phyloP scores from a whole-genome alignment of 1,140 invertebrate species.

The Drosophila rhopaloa region DNA sequence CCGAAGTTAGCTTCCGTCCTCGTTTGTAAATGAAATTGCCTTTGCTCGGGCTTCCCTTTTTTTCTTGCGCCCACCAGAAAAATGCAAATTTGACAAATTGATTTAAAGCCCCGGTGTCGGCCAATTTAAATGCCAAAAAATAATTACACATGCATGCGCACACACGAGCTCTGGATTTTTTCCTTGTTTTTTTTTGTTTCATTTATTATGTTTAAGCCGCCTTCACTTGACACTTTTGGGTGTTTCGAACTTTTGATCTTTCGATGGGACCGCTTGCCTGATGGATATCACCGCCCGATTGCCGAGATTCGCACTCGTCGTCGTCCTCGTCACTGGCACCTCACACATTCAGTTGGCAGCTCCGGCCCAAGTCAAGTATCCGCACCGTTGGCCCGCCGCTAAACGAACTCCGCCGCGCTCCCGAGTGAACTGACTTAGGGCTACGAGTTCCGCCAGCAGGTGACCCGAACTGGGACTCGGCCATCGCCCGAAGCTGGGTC shows the following conservation, averaged over 20 bases:
- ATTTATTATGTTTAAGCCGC: neutral
- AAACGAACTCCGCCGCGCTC: slow-evolving; percentile 81
- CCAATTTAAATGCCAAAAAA: slow-evolving; percentile 74
- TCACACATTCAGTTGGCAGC: slow-evolving; percentile 47
- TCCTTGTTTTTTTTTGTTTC: neutral
- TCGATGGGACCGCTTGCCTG: slow-evolving; percentile 8
- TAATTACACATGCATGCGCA: slow-evolving; percentile 68
- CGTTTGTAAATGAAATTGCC: slow-evolving; percentile 80
- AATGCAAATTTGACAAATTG: slow-evolving; percentile 80
- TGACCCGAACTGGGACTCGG: slow-evolving; percentile 25
- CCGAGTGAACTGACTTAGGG: slow-evolving; percentile 79
- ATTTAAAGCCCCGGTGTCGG: slow-evolving; percentile 70
- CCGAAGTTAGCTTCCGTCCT: too few species aligned
- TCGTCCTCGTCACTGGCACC: slow-evolving; percentile 17
- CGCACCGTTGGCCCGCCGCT: slow-evolving; percentile 57
- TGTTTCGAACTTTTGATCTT: slow-evolving; percentile 46
- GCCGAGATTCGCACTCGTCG: slow-evolving; percentile 18
- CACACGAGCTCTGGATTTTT: slow-evolving; percentile 18
- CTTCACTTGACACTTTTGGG: slow-evolving; percentile 33
- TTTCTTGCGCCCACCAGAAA: slow-evolving; percentile 41
- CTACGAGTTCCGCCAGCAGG: slow-evolving; percentile 36
- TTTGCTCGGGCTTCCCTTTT: slow-evolving; percentile 39
- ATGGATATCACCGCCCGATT: slow-evolving; percentile 21
- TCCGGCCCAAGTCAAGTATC: slow-evolving; percentile 56
- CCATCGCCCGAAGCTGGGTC: slow-evolving; percentile 17